phyloP scores from a whole-genome alignment of 2,113 vertebrate genomes.

The Tonatia bakeri region DNA sequence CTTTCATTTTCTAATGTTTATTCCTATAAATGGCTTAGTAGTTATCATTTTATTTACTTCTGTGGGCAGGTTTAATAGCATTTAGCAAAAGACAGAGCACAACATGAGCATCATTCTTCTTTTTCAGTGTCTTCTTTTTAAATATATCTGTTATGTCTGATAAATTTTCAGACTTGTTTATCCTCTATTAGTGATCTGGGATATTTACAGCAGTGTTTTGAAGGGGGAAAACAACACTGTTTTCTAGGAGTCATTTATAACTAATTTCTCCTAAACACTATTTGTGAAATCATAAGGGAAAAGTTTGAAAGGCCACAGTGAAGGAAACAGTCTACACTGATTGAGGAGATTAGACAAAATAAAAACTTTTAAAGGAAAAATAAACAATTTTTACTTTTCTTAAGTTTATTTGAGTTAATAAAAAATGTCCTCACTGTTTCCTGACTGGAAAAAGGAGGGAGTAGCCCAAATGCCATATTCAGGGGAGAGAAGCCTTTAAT shows the following conservation, averaged over 20 bases:
- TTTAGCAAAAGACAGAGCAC: not conserved
- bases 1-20: slow-evolving; percentile 9
- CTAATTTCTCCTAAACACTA: slow-evolving; percentile 18
- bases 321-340: not conserved
- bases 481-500: slow-evolving; percentile 5
- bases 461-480: not conserved
- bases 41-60: not conserved
- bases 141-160: not conserved
- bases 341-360: not conserved
- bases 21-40: not conserved
- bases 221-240: not conserved
- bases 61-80: not conserved
- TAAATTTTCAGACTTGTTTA: not conserved
- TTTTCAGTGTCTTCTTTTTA: not conserved
- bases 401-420: not conserved
- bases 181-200: not conserved
- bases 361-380: slow-evolving; percentile 21
- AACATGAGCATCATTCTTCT: not conserved
- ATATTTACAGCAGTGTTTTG: not conserved
- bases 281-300: not conserved
- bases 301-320: slow-evolving; percentile 7
- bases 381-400: not conserved
- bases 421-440: not conserved
- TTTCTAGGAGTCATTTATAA: slow-evolving; percentile 19
- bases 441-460: not conserved